These are phyloP conservation scores for Pogona vitticeps DNA, from an alignment of 2,113 vertebrate species.

Conservation along the genomic window DNA sequence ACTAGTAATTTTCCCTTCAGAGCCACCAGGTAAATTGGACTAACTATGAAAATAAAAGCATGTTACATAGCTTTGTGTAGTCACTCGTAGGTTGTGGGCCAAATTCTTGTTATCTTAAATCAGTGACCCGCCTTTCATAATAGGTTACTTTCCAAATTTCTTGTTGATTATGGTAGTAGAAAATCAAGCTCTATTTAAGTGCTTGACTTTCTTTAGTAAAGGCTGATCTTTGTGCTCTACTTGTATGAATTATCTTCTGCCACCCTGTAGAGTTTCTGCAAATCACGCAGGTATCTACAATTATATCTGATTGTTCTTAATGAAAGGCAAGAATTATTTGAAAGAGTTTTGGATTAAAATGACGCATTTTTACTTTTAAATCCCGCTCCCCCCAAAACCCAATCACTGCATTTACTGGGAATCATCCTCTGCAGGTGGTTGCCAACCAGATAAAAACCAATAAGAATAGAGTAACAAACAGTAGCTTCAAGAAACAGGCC, in stretches of 20 bases:
- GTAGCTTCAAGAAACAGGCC: neutral
- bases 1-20: neutral
- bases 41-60: neutral
- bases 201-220: slow-evolving; percentile 10
- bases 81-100: neutral
- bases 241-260: neutral
- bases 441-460: neutral
- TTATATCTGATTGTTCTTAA: slow-evolving; percentile 17
- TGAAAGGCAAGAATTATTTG: neutral
- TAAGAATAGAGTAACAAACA: neutral
- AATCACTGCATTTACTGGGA: neutral
- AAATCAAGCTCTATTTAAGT: neutral
- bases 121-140: neutral
- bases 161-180: neutral
- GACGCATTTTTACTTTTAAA: neutral
- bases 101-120: neutral
- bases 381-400: no score
- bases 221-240: slow-evolving; percentile 3
- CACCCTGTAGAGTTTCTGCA: slow-evolving; percentile 39
- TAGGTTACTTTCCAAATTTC: neutral
- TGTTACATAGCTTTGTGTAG: neutral
- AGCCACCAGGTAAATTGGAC: neutral
- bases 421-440: neutral
- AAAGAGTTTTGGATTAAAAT: neutral
- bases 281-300: slow-evolving; percentile 12